These are phyloP conservation scores for Neoitamus cyanurus DNA, from an alignment of 2,888 invertebrate species.

Conservation along the genomic window DNA sequence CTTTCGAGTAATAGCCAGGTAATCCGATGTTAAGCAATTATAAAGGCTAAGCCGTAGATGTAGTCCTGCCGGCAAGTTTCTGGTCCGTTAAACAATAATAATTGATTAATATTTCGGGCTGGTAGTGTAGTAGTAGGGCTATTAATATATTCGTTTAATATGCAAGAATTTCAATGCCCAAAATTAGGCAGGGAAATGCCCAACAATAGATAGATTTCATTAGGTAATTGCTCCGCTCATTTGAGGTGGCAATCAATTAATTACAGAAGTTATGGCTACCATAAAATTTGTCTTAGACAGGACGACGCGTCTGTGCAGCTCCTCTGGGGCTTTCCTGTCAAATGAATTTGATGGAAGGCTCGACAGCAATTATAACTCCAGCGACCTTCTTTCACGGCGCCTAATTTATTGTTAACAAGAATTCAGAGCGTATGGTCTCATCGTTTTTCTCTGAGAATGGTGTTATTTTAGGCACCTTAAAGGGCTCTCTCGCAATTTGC, in stretches of 20 bases:
- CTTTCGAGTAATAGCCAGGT: background rate
- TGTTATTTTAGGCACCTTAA: background rate
- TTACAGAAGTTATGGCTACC: slow-evolving; percentile 5
- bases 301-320: background rate
- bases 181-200: background rate
- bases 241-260: slow-evolving; percentile 3
- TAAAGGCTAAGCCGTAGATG: background rate
- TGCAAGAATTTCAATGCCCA: background rate
- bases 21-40: background rate
- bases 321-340: background rate
- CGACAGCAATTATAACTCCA: background rate
- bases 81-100: slow-evolving; percentile 11
- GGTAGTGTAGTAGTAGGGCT: background rate
- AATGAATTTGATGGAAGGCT: background rate
- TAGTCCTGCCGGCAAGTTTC: background rate
- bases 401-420: background rate
- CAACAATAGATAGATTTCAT: background rate
- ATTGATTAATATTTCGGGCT: background rate
- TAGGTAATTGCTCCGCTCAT: slow-evolving; percentile 8
- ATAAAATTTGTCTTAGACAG: background rate
- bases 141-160: background rate
- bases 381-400: background rate
- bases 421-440: too few relatives aligned
- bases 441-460: background rate
- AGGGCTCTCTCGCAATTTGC: background rate